These are phyloP conservation scores for Baccha elongata DNA, from an alignment of 2,888 invertebrate species.

Conservation along the genomic window DNA sequence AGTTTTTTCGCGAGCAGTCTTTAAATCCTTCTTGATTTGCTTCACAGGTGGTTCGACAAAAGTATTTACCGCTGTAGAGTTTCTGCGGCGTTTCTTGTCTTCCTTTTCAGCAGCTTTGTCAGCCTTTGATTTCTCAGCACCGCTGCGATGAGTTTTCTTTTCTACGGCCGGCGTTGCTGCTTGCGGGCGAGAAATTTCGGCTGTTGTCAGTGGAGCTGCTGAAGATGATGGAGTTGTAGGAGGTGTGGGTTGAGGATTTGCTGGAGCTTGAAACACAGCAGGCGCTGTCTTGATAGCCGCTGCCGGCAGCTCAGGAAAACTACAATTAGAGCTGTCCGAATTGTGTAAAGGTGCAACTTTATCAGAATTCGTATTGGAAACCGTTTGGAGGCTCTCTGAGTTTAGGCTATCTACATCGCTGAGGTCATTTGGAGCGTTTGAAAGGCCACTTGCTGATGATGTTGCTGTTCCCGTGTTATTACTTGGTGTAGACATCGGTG, in stretches of 20 bases:
- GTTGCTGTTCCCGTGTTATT: slow-evolving; percentile 36
- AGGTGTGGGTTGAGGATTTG: slow-evolving; percentile 64
- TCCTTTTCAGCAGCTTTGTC: slow-evolving; percentile 85
- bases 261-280: slow-evolving; percentile 62
- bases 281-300: slow-evolving; percentile 71
- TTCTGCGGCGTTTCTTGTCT: slow-evolving; percentile 84
- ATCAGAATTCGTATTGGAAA: slow-evolving; percentile 74
- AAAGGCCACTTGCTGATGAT: slow-evolving; percentile 75
- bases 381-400: slow-evolving; percentile 75
- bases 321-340: slow-evolving; percentile 81
- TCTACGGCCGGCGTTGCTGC: slow-evolving; percentile 77
- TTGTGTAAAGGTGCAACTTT: slow-evolving; percentile 76
- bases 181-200: slow-evolving; percentile 21
- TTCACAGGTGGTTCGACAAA: slow-evolving; percentile 83
- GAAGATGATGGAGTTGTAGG: slow-evolving; percentile 56
- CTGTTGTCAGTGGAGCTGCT: slow-evolving; percentile 12
- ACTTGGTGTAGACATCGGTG: slow-evolving; percentile 59
- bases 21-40: slow-evolving; percentile 79
- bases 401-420: slow-evolving; percentile 79
- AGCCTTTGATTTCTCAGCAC: slow-evolving; percentile 80
- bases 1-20: slow-evolving; percentile 79
- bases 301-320: slow-evolving; percentile 80
- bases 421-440: slow-evolving; percentile 74
- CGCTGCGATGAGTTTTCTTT: slow-evolving; percentile 79
- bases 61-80: slow-evolving; percentile 76